A percentile compares a stretch with the other conserved stretches of the same genome.
These are phyloP conservation scores for Drosophila lacertosa DNA, from an alignment of 1,140 invertebrate genomes.

Conservation along the genomic window DNA sequence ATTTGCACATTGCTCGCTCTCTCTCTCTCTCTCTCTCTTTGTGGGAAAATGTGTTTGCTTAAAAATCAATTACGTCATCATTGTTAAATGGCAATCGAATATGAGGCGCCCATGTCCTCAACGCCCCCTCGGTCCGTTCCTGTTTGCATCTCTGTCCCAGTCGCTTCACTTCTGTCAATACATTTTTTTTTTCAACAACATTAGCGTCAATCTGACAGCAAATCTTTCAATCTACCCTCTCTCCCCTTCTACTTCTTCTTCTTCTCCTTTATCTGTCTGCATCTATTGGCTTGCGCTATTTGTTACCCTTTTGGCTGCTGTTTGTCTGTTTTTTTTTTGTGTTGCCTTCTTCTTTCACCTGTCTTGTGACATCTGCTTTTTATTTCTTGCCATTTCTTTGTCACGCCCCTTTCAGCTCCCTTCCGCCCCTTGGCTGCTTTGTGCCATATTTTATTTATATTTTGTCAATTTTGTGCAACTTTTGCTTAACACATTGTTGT, in stretches of 20 bases:
- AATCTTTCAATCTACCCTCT: constrained; percentile 5
- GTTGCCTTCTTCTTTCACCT: no score
- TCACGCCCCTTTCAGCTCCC: not conserved
- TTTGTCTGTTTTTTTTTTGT: no score
- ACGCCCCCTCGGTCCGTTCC: not conserved
- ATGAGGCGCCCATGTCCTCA: constrained; percentile 27
- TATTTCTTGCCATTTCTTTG: constrained; percentile 16
- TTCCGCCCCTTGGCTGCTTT: constrained; percentile 31
- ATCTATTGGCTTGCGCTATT: constrained; percentile 34
- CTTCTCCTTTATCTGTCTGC: constrained; percentile 1
- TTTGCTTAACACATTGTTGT: constrained; percentile 54
- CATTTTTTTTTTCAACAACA: constrained; percentile 59
- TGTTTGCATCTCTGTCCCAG: not conserved
- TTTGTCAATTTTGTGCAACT: constrained; percentile 78
- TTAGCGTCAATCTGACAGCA: constrained; percentile 67
- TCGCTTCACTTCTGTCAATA: constrained; percentile 64
- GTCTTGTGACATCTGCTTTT: constrained; percentile 49
- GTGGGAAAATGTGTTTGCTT: constrained; percentile 74
- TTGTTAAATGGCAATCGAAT: constrained; percentile 77
- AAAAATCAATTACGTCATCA: constrained; percentile 83
- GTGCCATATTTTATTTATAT: constrained; percentile 78
- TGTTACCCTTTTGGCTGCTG: constrained; percentile 62
- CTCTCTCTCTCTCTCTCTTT: constrained; percentile 34
- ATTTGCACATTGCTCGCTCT: constrained; percentile 52
- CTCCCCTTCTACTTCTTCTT: not conserved